A percentile compares a stretch with the other conserved stretches of the same genome.
Evolutionary conservation across 2,888 invertebrate species (phyloP).

Genomic region (Drosophila engyochracea): DNA sequence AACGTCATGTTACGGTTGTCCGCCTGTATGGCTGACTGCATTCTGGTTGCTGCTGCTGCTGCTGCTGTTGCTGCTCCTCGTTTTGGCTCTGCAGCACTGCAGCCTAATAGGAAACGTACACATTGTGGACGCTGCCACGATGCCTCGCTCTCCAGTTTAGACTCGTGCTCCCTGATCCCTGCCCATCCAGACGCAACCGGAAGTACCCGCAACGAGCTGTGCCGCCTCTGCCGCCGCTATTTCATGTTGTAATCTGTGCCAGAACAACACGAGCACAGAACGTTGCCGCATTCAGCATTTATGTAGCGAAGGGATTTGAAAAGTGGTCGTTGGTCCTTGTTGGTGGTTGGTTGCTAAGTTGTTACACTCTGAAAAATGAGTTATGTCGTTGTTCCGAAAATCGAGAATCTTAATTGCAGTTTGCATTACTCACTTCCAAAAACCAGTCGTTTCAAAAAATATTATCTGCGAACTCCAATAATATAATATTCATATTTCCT

Average conservation of each 20-base stretch:
- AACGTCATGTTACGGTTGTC: constrained; percentile 80
- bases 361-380: not conserved
- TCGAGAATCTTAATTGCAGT: not conserved
- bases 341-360: constrained; percentile 23
- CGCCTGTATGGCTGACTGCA: constrained; percentile 67
- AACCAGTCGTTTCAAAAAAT: not conserved
- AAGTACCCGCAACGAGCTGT: constrained; percentile 60
- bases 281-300: constrained; percentile 54
- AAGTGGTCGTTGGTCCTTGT: constrained; percentile 36
- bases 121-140: constrained; percentile 11
- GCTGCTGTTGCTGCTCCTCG: constrained; percentile 17
- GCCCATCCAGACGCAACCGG: constrained; percentile 39
- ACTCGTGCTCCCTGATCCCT: not conserved
- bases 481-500: not conserved
- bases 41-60: constrained; percentile 34
- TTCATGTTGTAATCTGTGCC: constrained; percentile 71
- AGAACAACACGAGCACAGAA: constrained; percentile 63
- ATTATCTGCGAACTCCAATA: not conserved
- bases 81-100: constrained; percentile 33
- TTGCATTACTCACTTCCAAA: not conserved
- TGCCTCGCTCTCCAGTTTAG: not conserved
- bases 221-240: constrained; percentile 38
- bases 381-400: not conserved
- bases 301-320: constrained; percentile 51
- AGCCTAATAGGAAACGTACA: constrained; percentile 65